A percentile compares a stretch with the other conserved stretches of the same genome.
Conservation (phyloP, 1,140 invertebrate genomes). For the Phymorhynchus buccinoides region DNA sequence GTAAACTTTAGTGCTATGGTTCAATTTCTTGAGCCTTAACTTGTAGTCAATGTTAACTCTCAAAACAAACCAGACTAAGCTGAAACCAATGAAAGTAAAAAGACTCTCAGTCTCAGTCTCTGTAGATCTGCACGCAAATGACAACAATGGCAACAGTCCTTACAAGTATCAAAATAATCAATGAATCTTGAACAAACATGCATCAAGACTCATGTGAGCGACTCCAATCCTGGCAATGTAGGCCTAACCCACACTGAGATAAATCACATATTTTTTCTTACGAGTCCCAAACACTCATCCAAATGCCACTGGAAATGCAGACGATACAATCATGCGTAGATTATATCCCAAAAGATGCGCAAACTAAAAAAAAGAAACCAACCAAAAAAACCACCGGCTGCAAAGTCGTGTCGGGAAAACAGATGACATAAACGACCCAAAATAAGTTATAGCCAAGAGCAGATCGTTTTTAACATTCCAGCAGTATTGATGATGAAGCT, state of each 20-base stretch:
- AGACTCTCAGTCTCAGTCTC: too few species aligned
- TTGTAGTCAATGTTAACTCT: too few species aligned
- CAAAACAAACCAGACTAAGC: too few species aligned
- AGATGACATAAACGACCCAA: not conserved
- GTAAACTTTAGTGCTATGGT: too few species aligned
- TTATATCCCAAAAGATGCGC: not conserved
- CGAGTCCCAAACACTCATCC: not conserved
- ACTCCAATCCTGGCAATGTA: not conserved
- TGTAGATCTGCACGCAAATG: too few species aligned
- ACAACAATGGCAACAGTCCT: too few species aligned
- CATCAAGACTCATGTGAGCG: not conserved
- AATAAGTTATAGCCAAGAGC: not conserved
- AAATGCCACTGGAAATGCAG: not conserved
- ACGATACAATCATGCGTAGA: not conserved
- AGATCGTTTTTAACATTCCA: not conserved
- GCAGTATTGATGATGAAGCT: not conserved
- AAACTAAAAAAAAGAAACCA: not conserved
- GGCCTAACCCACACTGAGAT: too few species aligned
- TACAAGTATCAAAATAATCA: too few species aligned
- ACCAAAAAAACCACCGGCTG: not conserved
- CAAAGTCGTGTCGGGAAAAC: not conserved
- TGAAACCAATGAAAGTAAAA: too few species aligned
- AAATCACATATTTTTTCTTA: too few species aligned
- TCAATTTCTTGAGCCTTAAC: too few species aligned
- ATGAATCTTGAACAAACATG: not conserved